These are phyloP conservation scores for Scaptomyza polygonia DNA, from an alignment of 2,888 invertebrate genomes.

Conservation along the genomic window DNA sequence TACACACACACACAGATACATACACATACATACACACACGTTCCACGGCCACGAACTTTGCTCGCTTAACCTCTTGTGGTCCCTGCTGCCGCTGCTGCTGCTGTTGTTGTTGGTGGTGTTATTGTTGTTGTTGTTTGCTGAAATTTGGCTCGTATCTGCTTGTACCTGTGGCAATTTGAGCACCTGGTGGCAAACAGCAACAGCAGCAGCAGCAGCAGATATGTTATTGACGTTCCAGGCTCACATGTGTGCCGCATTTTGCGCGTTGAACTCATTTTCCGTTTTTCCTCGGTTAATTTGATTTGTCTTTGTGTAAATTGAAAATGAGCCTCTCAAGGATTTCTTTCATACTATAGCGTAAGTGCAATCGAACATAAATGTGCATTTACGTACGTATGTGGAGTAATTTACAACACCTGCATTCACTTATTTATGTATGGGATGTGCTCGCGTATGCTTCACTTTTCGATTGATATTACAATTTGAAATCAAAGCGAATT, in stretches of 20 bases:
- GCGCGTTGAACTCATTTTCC: conserved; percentile 54
- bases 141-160: conserved; percentile 53
- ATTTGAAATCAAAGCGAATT: conserved; percentile 26
- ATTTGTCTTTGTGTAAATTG: conserved; percentile 68
- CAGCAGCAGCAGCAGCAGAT: background rate
- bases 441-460: conserved; percentile 1
- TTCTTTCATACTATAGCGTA: conserved; percentile 12
- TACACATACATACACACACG: conserved; percentile 64
- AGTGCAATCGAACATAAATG: conserved; percentile 1
- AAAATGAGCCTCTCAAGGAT: conserved; percentile 64
- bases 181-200: conserved; percentile 56
- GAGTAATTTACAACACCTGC: conserved; percentile 53
- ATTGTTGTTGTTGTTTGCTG: conserved; percentile 40
- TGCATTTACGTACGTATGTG: background rate
- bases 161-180: conserved; percentile 64
- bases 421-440: conserved; percentile 20
- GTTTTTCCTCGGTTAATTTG: conserved; percentile 59
- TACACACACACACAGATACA: background rate
- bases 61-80: conserved; percentile 69
- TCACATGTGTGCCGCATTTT: conserved; percentile 26
- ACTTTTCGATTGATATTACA: conserved; percentile 10
- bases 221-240: conserved; percentile 15
- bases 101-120: background rate
- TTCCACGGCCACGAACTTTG: conserved; percentile 82
- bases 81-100: conserved; percentile 31